Conservation (phyloP, 64 coral and sea anemone species). For the Stichodactyla helianthus region DNA sequence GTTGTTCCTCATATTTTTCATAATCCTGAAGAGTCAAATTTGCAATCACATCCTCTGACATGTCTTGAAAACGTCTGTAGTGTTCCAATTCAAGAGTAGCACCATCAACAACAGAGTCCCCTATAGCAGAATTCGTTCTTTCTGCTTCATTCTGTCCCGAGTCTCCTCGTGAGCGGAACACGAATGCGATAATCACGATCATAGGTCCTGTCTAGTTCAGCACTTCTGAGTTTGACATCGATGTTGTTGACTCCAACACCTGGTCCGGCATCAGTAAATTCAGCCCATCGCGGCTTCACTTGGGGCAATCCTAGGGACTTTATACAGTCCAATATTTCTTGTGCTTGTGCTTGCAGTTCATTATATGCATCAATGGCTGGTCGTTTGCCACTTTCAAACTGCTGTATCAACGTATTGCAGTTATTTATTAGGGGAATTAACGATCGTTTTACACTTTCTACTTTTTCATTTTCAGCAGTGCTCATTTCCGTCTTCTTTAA, state of each 20-base stretch:
- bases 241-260: slow-evolving; percentile 71
- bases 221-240: slow-evolving; percentile 49
- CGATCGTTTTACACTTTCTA: not conserved
- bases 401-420: not conserved
- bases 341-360: not conserved
- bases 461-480: not conserved
- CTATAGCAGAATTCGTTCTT: slow-evolving; percentile 56
- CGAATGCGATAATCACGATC: slow-evolving; percentile 31
- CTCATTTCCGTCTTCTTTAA: slow-evolving; percentile 5
- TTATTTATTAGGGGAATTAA: slow-evolving; percentile 5
- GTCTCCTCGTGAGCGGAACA: slow-evolving; percentile 32
- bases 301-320: slow-evolving; percentile 15
- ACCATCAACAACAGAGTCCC: slow-evolving; percentile 55
- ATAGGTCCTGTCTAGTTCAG: slow-evolving; percentile 47
- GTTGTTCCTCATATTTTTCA: slow-evolving; percentile 40
- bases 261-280: slow-evolving; percentile 76
- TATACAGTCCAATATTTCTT: not conserved
- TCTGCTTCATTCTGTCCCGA: slow-evolving; percentile 54
- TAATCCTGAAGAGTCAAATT: slow-evolving; percentile 34
- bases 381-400: not conserved
- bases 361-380: not conserved
- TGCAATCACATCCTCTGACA: slow-evolving; percentile 31
- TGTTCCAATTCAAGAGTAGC: slow-evolving; percentile 52
- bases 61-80: slow-evolving; percentile 45
- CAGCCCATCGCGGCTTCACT: slow-evolving; percentile 57